Evolutionary conservation across 2,888 invertebrate species (phyloP).

Genomic region (Mesorhabditis sp.): DNA sequence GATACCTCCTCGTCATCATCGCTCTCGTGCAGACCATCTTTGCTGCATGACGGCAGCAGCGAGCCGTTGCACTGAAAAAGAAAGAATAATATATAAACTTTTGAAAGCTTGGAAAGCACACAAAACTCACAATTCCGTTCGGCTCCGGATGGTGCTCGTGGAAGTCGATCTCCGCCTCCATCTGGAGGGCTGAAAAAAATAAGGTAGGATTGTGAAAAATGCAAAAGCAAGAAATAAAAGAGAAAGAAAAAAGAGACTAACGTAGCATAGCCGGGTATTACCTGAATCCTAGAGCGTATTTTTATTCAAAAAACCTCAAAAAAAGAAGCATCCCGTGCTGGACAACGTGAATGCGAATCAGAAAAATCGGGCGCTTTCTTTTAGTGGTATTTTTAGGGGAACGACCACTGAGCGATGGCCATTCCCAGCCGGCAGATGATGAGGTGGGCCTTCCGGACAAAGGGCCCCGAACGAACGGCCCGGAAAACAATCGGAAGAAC

Average conservation of each 20-base stretch:
- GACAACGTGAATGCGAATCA: too few relatives aligned
- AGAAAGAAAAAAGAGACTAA: neutral
- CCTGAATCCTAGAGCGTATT: too few relatives aligned
- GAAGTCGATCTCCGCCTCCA: neutral
- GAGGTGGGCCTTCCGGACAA: too few relatives aligned
- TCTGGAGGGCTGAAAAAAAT: neutral
- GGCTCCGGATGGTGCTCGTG: conserved; percentile 5
- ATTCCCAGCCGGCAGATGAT: too few relatives aligned
- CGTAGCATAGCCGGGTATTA: neutral
- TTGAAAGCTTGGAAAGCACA: conserved; percentile 1
- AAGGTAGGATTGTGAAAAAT: neutral
- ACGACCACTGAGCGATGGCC: too few relatives aligned
- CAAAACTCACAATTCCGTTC: conserved; percentile 1
- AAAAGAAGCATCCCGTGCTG: too few relatives aligned
- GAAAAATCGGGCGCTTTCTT: too few relatives aligned
- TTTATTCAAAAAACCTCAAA: too few relatives aligned
- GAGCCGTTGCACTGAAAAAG: conserved; percentile 4
- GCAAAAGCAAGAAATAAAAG: neutral
- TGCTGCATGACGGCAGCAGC: neutral
- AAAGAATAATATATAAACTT: neutral
- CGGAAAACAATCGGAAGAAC: too few relatives aligned
- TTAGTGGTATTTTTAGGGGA: too few relatives aligned
- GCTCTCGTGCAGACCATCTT: conserved; percentile 4
- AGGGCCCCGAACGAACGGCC: too few relatives aligned
- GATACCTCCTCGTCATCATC: conserved; percentile 3